Evolutionary conservation across 2,797 vertebrate genomes (phyloP), one percentile per base, ranked within the genome.

Genomic region (Sphenopsis melanotis): DNA sequence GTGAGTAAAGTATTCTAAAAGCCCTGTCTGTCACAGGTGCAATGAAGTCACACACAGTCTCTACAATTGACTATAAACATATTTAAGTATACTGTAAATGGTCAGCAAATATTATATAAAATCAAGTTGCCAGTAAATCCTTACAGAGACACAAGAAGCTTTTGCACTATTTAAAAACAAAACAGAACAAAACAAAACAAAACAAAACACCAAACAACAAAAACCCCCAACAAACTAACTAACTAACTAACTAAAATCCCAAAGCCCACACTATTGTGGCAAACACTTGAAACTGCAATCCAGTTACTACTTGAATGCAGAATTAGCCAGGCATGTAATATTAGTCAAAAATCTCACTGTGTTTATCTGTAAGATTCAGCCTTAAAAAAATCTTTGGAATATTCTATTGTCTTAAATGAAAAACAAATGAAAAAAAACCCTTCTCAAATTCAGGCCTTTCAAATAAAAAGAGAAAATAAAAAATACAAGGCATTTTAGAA

Each of bases 201-300:
- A 30, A n/a, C 18, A 36, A 37, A 68, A 11, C 3, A 24, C 13
- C 59, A 69, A 69, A 24, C 4, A 18, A 23, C 15, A 52, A 19
- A n/a, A 30, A n/a, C 3, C 18, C 12, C 32, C 26, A 60, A 60
- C 20, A 61, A 29, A 47, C 46, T 47, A 50, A 32, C 29, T 5
- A 50, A 32, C 29, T 5, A n/a, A 9, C 29, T 21, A 23, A 27
- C 23, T 6, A 13, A 37, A 60, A 60, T 14, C 12, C 6, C 10
- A 1, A 47, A 37, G 21, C 2, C 1, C 23, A 49, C 9, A 1
- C 1, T 4, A 37, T 53, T 50, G 37, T 55, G 21, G 27, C 26
- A 60, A 42, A 53, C 4, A 47, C 42, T 59, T 52, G 44, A 89
- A 94, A 66, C 34, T 64, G 6, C n/a, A 64, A 11, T n/a, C 24